These are phyloP conservation scores for Gouania willdenowi DNA, from an alignment of 2,797 vertebrate genomes.

Conservation along the genomic window DNA sequence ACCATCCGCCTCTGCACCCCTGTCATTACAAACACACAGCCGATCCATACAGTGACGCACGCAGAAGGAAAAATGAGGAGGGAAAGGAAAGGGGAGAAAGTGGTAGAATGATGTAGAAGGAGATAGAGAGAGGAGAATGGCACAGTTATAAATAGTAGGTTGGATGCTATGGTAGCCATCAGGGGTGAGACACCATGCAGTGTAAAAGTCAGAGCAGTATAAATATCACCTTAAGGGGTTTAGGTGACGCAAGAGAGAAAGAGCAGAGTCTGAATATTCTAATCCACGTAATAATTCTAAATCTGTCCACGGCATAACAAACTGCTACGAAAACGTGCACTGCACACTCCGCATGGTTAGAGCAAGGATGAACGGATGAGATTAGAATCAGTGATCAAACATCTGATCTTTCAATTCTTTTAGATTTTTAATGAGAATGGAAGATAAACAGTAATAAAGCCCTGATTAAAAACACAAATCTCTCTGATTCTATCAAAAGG, in stretches of 20 bases:
- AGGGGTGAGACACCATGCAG: slow-evolving; percentile 19
- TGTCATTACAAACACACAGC: slow-evolving; percentile 36
- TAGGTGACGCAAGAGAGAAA: slow-evolving; percentile 40
- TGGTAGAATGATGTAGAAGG: slow-evolving; percentile 12
- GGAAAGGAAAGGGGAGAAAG: slow-evolving; percentile 5
- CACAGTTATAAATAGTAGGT: slow-evolving; percentile 41
- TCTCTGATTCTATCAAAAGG: no score
- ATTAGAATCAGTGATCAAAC: neutral
- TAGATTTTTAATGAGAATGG: slow-evolving; percentile 5
- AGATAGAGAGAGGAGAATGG: slow-evolving; percentile 30
- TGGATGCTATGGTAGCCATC: slow-evolving; percentile 25
- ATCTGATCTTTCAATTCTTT: neutral
- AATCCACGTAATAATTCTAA: slow-evolving; percentile 30
- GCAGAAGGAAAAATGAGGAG: slow-evolving; percentile 14
- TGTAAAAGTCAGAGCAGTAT: slow-evolving; percentile 32
- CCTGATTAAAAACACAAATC: no score
- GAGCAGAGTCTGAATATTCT: slow-evolving; percentile 49
- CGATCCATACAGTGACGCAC: slow-evolving; percentile 54
- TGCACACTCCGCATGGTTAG: slow-evolving; percentile 1
- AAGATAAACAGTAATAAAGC: slow-evolving; percentile 20
- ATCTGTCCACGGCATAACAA: slow-evolving; percentile 2
- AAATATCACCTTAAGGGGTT: slow-evolving; percentile 60
- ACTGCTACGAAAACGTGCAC: slow-evolving; percentile 1
- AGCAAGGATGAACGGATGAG: slow-evolving; percentile 1
- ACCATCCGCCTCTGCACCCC: slow-evolving; percentile 60